Percentiles rank a stretch among this genome's conserved stretches.
phyloP scores from a whole-genome alignment of 30 jellyfish, hydroid and myxozoan genomes.

The Clytia hemisphaerica region DNA sequence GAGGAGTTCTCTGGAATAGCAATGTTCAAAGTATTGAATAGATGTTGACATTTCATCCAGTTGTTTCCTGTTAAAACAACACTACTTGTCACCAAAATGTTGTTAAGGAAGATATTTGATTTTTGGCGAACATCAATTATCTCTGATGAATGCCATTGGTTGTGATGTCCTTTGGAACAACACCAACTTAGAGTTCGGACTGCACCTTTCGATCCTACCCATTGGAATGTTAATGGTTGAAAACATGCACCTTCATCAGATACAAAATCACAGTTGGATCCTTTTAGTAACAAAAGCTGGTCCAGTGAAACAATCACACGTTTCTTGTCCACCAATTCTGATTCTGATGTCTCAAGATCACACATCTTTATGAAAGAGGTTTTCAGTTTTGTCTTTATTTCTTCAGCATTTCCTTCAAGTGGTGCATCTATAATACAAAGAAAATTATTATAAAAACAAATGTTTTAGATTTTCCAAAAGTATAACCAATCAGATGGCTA shows the following conservation, averaged over 20 bases:
- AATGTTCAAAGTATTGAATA: slow-evolving; percentile 4
- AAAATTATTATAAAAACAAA: too few species aligned
- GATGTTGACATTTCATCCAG: not conserved
- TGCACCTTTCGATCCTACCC: too few species aligned
- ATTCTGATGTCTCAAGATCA: too few species aligned
- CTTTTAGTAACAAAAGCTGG: not conserved
- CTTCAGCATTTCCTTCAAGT: too few species aligned
- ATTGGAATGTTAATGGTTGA: too few species aligned
- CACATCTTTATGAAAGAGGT: too few species aligned
- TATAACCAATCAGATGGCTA: too few species aligned
- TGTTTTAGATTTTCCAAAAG: too few species aligned
- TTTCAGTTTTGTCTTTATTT: too few species aligned
- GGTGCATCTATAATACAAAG: too few species aligned
- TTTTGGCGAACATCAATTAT: not conserved
- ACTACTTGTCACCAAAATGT: not conserved
- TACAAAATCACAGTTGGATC: not conserved
- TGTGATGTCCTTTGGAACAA: not conserved
- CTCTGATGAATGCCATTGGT: slow-evolving; percentile 21
- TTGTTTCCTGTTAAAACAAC: slow-evolving; percentile 20
- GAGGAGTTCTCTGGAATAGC: slow-evolving; percentile 4
- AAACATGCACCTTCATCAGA: too few species aligned
- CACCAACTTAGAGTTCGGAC: not conserved
- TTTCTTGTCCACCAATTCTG: not conserved
- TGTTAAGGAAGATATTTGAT: not conserved
- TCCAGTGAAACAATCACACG: not conserved